Evolutionary conservation across 2,888 invertebrate genomes (phyloP).

Genomic region (Sphinx pinastri): DNA sequence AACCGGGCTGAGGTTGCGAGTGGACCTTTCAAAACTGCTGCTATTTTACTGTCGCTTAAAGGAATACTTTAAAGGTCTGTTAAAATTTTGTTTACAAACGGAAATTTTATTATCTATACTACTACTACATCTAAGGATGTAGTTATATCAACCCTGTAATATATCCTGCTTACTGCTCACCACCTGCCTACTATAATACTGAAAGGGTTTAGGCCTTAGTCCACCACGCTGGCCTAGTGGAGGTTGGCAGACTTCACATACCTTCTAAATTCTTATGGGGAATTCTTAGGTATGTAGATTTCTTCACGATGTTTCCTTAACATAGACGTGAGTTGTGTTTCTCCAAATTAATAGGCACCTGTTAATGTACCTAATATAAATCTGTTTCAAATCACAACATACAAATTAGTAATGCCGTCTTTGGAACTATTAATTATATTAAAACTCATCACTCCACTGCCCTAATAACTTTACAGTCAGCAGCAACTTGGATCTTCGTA

Average conservation of each 20-base stretch:
- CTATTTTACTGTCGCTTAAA: slow-evolving; percentile 8
- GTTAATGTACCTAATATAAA: not conserved
- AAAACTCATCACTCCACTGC: not conserved
- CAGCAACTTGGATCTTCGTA: slow-evolving; percentile 1
- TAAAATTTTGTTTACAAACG: not conserved
- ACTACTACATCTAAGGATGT: no score
- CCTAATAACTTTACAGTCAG: slow-evolving; percentile 19
- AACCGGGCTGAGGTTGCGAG: not conserved
- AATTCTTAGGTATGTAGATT: no score
- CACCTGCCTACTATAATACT: no score
- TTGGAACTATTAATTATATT: slow-evolving; percentile 6
- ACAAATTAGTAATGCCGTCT: not conserved
- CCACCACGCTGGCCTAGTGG: no score
- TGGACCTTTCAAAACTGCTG: slow-evolving; percentile 12
- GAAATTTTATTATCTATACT: not conserved
- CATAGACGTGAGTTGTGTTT: not conserved
- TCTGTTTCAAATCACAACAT: not conserved
- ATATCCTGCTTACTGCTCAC: no score
- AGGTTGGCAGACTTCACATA: no score
- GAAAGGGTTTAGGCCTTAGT: no score
- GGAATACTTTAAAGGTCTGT: not conserved
- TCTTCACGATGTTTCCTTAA: no score
- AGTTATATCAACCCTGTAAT: no score
- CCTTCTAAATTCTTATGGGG: no score
- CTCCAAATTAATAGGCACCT: not conserved